phyloP scores from a whole-genome alignment of 2,797 vertebrate species.

The Loris lydekkerianus region DNA sequence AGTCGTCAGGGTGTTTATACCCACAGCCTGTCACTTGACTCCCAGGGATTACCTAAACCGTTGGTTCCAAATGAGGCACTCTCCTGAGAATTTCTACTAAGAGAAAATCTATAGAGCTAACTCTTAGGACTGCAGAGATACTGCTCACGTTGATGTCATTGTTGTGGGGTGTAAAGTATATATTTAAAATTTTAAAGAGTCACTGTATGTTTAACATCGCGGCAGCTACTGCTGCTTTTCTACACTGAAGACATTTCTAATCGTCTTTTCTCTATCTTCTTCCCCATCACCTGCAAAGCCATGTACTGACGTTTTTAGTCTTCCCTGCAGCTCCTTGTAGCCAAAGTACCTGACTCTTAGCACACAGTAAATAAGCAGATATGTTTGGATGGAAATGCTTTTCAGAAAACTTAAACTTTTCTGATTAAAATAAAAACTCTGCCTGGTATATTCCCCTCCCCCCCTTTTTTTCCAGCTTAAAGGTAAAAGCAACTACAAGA shows the following conservation, averaged over 20 bases:
- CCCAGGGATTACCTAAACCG: neutral
- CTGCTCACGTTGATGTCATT: neutral
- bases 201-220: neutral
- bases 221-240: neutral
- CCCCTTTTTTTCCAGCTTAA: neutral
- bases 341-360: neutral
- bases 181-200: neutral
- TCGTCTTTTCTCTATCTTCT: neutral
- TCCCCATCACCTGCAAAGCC: neutral
- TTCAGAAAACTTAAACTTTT: neutral
- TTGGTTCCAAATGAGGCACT: neutral
- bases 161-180: neutral
- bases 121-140: neutral
- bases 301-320: neutral
- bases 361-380: neutral
- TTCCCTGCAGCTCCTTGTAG: neutral
- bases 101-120: neutral
- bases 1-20: neutral
- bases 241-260: neutral
- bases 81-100: neutral
- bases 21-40: neutral
- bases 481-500: neutral
- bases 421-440: neutral
- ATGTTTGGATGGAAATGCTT: neutral
- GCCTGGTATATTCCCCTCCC: no score